These are phyloP conservation scores for Osmerus mordax DNA, from an alignment of 2,113 vertebrate genomes.

Conservation along the genomic window DNA sequence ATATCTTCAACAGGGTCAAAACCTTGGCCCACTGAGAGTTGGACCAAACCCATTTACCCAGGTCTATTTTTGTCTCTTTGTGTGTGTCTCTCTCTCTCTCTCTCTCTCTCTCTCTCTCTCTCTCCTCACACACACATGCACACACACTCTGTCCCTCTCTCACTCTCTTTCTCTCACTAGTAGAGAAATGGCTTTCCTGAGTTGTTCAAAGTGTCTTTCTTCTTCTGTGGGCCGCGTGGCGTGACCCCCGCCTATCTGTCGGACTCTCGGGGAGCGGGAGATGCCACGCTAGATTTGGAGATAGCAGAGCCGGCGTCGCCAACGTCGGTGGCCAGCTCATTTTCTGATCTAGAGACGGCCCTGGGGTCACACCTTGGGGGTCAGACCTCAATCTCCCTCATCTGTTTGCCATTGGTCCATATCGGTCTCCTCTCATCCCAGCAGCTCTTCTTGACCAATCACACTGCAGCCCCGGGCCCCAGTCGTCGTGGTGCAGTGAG, in stretches of 20 bases:
- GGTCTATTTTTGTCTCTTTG: background rate
- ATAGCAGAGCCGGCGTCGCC: conserved; percentile 2
- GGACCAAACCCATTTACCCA: background rate
- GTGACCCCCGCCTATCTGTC: background rate
- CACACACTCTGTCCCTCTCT: too few species aligned
- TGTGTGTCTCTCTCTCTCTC: background rate
- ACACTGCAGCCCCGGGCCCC: too few species aligned
- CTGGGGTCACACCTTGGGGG: conserved; percentile 15
- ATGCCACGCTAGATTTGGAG: background rate
- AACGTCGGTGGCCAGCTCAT: conserved; percentile 2
- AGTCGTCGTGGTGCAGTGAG: conserved; percentile 12
- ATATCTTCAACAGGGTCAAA: background rate
- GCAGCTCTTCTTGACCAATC: too few species aligned
- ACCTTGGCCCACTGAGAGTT: background rate
- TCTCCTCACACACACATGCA: background rate
- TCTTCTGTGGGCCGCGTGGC: conserved; percentile 2
- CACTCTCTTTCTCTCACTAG: background rate
- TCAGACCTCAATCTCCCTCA: conserved; percentile 11
- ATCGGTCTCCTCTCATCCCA: background rate
- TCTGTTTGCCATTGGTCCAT: background rate
- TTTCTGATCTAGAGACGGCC: conserved; percentile 13
- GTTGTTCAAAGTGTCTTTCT: background rate
- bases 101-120: too few species aligned
- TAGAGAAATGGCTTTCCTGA: background rate
- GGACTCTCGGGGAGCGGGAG: background rate